These are phyloP conservation scores for Dexiosoma caninum DNA, from an alignment of 2,888 invertebrate genomes.

Conservation along the genomic window DNA sequence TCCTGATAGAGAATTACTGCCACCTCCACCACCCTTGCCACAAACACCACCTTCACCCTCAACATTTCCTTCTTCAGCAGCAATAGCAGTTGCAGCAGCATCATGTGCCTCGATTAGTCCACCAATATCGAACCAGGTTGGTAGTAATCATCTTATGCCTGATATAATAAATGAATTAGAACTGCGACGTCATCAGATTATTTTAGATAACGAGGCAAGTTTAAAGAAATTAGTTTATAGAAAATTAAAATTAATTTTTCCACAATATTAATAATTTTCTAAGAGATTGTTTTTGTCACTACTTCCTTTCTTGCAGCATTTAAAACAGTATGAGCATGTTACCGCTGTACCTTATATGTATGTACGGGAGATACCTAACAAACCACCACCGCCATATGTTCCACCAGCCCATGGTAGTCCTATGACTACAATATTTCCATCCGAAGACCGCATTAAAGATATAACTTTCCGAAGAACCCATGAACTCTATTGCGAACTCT, in stretches of 20 bases:
- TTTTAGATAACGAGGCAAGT: slow-evolving; percentile 82
- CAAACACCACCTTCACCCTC: slow-evolving; percentile 53
- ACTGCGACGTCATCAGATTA: slow-evolving; percentile 81
- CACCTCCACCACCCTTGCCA: slow-evolving; percentile 53
- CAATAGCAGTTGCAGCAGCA: background rate
- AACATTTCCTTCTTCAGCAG: slow-evolving; percentile 8
- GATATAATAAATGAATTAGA: slow-evolving; percentile 80
- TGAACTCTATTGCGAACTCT: slow-evolving; percentile 71
- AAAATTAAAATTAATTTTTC: background rate
- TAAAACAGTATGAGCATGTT: slow-evolving; percentile 80
- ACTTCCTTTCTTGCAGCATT: slow-evolving; percentile 76
- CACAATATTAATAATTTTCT: background rate
- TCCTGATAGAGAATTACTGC: slow-evolving; percentile 42
- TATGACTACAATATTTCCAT: slow-evolving; percentile 75
- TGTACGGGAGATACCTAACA: slow-evolving; percentile 85
- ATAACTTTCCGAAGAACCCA: slow-evolving; percentile 72
- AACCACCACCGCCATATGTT: slow-evolving; percentile 87
- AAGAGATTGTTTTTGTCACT: too few species aligned
- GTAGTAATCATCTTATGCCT: slow-evolving; percentile 67
- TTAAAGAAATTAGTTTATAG: too few species aligned
- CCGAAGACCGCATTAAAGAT: slow-evolving; percentile 72
- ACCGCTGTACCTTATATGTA: slow-evolving; percentile 76
- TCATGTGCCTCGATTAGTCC: background rate
- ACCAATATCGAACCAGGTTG: slow-evolving; percentile 11
- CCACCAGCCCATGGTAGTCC: slow-evolving; percentile 79